These are phyloP conservation scores for Cryptotermes secundus DNA, from an alignment of 1,140 invertebrate species.

Conservation along the genomic window DNA sequence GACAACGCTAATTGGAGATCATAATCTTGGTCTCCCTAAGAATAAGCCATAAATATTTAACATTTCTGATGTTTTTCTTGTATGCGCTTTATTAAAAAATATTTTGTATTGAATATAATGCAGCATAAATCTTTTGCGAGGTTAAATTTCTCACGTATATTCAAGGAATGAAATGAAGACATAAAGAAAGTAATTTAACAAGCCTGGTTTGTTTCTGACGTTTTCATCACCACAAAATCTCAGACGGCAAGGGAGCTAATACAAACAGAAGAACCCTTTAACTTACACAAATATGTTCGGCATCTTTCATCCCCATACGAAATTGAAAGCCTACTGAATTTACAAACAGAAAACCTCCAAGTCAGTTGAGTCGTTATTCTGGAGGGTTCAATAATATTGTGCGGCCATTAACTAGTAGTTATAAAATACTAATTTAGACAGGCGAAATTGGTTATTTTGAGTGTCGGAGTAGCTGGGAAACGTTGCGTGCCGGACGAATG, in stretches of 20 bases:
- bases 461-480: neutral
- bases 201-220: neutral
- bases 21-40: too few species aligned
- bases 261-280: neutral
- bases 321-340: neutral
- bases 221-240: neutral
- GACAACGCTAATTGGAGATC: too few species aligned
- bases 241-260: neutral
- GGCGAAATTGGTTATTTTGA: neutral
- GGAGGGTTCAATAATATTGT: neutral
- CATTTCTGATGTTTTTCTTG: too few species aligned
- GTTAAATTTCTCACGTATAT: neutral
- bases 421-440: neutral
- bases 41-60: too few species aligned
- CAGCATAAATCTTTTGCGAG: too few species aligned
- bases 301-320: neutral
- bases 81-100: too few species aligned
- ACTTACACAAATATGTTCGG: neutral
- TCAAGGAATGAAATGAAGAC: neutral
- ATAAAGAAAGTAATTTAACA: neutral
- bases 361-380: neutral
- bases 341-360: neutral
- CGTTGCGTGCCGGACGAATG: neutral
- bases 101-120: too few species aligned
- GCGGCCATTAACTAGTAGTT: neutral